These are phyloP conservation scores for Isichthys henryi DNA, from an alignment of 2,113 vertebrate species.

Conservation along the genomic window DNA sequence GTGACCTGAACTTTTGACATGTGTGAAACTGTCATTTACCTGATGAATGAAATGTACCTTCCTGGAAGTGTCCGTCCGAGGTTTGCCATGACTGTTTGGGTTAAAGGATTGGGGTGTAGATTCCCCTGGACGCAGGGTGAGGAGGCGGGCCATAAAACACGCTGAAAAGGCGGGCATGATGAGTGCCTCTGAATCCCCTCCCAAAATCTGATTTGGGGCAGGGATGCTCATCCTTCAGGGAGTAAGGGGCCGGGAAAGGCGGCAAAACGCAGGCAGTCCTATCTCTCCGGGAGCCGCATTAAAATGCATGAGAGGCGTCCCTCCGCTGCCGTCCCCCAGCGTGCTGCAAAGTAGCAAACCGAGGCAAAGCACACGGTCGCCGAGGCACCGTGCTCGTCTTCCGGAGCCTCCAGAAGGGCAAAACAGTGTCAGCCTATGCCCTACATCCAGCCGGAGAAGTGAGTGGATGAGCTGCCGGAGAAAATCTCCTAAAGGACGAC, in stretches of 20 bases:
- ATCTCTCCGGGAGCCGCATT: constrained; percentile 51
- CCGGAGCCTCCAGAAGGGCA: background rate
- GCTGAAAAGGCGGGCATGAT: background rate
- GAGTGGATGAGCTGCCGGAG: background rate
- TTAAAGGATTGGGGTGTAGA: constrained; percentile 29
- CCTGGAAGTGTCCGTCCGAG: background rate
- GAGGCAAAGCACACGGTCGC: background rate
- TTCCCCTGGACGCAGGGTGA: constrained; percentile 23
- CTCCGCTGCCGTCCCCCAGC: constrained; percentile 39
- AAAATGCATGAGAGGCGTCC: constrained; percentile 49
- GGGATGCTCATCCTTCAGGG: constrained; percentile 22
- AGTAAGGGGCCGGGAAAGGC: constrained; percentile 16
- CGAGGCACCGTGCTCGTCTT: background rate
- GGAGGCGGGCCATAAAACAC: constrained; percentile 18
- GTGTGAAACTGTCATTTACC: background rate
- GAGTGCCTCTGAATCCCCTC: constrained; percentile 9
- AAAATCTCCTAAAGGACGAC: background rate
- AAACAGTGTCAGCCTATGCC: background rate
- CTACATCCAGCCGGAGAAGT: background rate
- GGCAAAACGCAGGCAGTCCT: constrained; percentile 28
- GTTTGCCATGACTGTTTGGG: background rate
- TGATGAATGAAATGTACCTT: background rate
- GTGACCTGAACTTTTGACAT: background rate
- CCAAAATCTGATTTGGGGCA: background rate
- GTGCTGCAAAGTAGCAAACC: background rate